phyloP scores from a whole-genome alignment of 2,888 invertebrate species.

The Pandemis corylana region DNA sequence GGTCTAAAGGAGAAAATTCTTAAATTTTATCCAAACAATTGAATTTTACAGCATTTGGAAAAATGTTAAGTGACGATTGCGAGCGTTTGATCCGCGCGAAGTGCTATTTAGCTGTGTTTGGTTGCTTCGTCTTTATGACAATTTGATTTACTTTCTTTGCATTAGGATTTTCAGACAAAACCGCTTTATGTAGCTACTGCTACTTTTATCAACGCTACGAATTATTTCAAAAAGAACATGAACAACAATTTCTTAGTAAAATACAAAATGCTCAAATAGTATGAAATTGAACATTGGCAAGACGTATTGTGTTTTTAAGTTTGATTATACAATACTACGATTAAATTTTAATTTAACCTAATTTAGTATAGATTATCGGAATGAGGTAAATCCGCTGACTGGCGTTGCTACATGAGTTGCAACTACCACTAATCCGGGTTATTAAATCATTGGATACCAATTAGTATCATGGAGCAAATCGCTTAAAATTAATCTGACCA shows the following conservation, averaged over 20 bases:
- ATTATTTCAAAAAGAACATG: no score
- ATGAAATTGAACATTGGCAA: no score
- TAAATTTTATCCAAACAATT: conserved; percentile 57
- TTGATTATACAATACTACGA: neutral
- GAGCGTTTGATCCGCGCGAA: conserved; percentile 19
- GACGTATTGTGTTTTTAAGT: no score
- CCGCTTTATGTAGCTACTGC: neutral
- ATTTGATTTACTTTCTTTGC: conserved; percentile 1
- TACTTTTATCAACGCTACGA: neutral
- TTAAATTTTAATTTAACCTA: conserved; percentile 8
- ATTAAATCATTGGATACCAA: conserved; percentile 36
- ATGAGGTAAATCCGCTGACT: conserved; percentile 12
- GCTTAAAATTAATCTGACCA: conserved; percentile 37
- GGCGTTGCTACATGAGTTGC: conserved; percentile 8
- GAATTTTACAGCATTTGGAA: conserved; percentile 44
- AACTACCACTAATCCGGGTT: conserved; percentile 17
- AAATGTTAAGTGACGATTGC: conserved; percentile 31
- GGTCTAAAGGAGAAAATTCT: conserved; percentile 66
- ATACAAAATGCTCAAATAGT: no score
- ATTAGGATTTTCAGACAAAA: neutral
- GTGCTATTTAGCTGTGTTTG: conserved; percentile 6
- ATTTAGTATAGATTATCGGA: conserved; percentile 1
- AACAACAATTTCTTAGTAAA: no score
- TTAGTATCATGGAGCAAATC: conserved; percentile 32
- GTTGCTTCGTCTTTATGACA: neutral